Conservation (phyloP, 2,797 vertebrate species). For the Rhabdomys pumilio region DNA sequence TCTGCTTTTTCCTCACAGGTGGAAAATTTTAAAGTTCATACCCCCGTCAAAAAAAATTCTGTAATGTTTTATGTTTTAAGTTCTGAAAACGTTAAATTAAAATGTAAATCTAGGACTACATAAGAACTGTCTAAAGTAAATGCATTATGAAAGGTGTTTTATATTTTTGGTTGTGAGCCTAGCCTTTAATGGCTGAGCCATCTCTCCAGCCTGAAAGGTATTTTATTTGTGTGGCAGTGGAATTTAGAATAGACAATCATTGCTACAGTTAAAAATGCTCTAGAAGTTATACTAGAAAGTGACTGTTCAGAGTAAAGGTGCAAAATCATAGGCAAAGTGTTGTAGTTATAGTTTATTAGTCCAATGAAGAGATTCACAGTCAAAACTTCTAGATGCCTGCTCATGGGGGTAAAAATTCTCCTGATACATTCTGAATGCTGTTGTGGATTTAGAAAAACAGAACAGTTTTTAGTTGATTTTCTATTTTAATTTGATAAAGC, state of each 20-base stretch:
- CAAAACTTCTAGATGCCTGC: neutral
- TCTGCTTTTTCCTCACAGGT: slow-evolving; percentile 20
- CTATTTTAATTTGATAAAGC: neutral
- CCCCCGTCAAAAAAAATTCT: neutral
- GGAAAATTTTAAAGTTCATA: neutral
- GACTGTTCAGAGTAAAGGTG: neutral
- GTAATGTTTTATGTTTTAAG: neutral
- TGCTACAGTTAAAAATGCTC: neutral
- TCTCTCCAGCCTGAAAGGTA: neutral
- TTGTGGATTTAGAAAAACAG: neutral
- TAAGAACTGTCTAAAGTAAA: neutral
- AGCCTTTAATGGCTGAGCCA: too few relatives aligned
- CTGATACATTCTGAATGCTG: neutral
- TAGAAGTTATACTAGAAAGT: neutral
- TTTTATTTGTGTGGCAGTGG: neutral
- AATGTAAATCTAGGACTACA: neutral
- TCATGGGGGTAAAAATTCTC: neutral
- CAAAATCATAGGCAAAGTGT: neutral
- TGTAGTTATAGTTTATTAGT: neutral
- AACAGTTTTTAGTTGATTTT: neutral
- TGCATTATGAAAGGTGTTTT: neutral
- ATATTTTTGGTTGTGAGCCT: too few relatives aligned
- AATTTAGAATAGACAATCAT: slow-evolving; percentile 1
- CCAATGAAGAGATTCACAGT: neutral
- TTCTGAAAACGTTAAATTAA: neutral